Base-by-base conservation (phyloP, 2,888 invertebrate genomes). In the Pomacea canaliculata region DNA sequence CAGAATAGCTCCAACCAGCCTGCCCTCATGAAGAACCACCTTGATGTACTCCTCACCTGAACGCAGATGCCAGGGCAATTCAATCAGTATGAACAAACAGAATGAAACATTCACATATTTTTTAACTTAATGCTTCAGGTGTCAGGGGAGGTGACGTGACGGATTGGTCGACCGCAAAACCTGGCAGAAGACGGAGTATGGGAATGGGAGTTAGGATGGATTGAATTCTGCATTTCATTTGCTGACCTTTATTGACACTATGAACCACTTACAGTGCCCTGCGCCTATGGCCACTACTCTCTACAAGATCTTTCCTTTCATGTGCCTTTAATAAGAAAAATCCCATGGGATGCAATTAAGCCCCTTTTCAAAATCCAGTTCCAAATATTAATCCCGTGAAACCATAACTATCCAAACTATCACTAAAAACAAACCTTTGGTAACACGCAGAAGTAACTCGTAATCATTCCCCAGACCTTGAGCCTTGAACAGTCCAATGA, bases 401-500 rank as follows among this genome's bases (percentile, higher is more conserved):
- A 56, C 16, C 51, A 56, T 16, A 56, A 37, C 16, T 56, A 56
- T 56, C 51, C 16, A 10, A 56, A 56, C 10, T 7, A 18, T 4
- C 27, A 16, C 13, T 12, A 18, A 49, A 49, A 49, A 96, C 69
- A 92, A 91, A 83, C 94, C 94, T 87, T 95, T 94, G 0, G 97
- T 97, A 83, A 95, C 94, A 76, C 98, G 92, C 68, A 98, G 89
- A 67, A 98, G 91, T 73, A 97, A 93, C 91, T 98, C 97, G 91
- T 97, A 97, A 71, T 92, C 89, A 85, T 94, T 92, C 4, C 94
- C 94, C 79, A 98, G 91, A 13, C 94, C 95, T 91, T 98, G 98
- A 0, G 96, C 98, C 92, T 99, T 98, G 89, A 94, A 98, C 79
- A 96, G 94, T 13, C 99, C 98, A 69, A 99, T 92, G 72, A 99